A percentile compares a stretch with the other conserved stretches of the same genome.
phyloP scores from a whole-genome alignment of 1,140 invertebrate species.

The Plectus sambesii region DNA sequence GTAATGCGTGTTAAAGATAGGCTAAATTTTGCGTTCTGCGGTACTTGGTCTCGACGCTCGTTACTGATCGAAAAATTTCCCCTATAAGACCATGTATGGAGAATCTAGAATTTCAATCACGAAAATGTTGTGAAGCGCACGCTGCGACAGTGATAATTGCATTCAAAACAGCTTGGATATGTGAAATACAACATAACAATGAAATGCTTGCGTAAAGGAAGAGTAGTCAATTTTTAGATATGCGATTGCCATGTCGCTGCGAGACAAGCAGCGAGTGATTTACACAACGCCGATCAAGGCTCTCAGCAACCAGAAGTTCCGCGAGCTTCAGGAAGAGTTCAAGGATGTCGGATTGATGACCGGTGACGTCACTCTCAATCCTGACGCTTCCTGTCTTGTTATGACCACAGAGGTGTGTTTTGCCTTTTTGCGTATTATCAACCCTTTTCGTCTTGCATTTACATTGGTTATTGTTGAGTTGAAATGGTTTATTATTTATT shows the following conservation, averaged over 20 bases:
- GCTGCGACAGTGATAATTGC: too few relatives aligned
- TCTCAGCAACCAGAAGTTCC: constrained; percentile 96
- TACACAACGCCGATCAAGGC: constrained; percentile 99
- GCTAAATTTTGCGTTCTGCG: too few relatives aligned
- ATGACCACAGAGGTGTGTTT: constrained; percentile 88
- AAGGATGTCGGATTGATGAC: constrained; percentile 94
- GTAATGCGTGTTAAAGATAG: too few relatives aligned
- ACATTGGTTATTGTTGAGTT: not conserved
- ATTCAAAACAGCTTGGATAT: too few relatives aligned
- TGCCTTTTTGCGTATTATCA: not conserved
- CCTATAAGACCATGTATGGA: not conserved
- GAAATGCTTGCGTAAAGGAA: not conserved
- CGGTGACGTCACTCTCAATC: constrained; percentile 98
- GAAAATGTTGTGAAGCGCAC: too few relatives aligned
- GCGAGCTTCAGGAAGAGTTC: constrained; percentile 95
- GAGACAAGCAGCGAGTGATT: constrained; percentile 75
- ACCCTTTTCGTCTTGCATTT: not conserved
- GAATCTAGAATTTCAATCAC: not conserved
- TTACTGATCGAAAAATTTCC: too few relatives aligned
- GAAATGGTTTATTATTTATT: not conserved
- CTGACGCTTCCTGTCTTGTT: constrained; percentile 87
- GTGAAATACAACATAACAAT: too few relatives aligned
- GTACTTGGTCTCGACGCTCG: too few relatives aligned
- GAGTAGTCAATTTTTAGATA: constrained; percentile 53
- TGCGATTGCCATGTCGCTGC: constrained; percentile 60